Conservation (phyloP, 92 coral and sea anemone genomes). For the Parazoanthus atlanticus region DNA sequence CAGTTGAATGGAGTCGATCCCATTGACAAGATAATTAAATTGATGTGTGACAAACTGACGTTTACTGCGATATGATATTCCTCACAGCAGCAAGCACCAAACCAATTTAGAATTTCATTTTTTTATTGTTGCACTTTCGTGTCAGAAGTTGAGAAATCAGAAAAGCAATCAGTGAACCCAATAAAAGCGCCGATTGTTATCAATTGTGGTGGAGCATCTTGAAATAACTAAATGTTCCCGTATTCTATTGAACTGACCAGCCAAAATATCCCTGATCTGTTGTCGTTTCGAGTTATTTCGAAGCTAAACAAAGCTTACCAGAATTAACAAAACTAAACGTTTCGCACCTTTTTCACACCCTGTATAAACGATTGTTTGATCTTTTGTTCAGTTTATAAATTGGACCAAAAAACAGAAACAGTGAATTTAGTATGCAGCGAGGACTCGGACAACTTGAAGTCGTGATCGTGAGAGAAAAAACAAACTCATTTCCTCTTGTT, state of each 20-base stretch:
- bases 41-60: neutral
- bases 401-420: neutral
- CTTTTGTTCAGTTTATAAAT: neutral
- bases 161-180: neutral
- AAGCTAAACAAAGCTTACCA: neutral
- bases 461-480: neutral
- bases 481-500: slow-evolving; percentile 1
- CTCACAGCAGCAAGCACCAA: neutral
- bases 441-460: neutral
- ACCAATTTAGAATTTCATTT: neutral
- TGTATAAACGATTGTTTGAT: neutral
- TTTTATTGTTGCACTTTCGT: neutral
- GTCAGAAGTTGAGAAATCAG: neutral
- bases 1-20: slow-evolving; percentile 31
- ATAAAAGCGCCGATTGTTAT: slow-evolving; percentile 3
- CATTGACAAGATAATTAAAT: slow-evolving; percentile 25
- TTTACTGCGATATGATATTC: slow-evolving; percentile 4
- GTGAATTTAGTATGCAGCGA: too few relatives aligned
- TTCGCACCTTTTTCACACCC: slow-evolving; percentile 6
- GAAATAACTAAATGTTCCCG: neutral
- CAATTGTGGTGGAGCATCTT: neutral
- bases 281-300: neutral
- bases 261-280: neutral
- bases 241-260: neutral
- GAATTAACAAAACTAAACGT: neutral